Percentiles rank a stretch among this genome's conserved stretches.
phyloP scores from a whole-genome alignment of 2,113 vertebrate genomes.

The Polypterus bichir region DNA sequence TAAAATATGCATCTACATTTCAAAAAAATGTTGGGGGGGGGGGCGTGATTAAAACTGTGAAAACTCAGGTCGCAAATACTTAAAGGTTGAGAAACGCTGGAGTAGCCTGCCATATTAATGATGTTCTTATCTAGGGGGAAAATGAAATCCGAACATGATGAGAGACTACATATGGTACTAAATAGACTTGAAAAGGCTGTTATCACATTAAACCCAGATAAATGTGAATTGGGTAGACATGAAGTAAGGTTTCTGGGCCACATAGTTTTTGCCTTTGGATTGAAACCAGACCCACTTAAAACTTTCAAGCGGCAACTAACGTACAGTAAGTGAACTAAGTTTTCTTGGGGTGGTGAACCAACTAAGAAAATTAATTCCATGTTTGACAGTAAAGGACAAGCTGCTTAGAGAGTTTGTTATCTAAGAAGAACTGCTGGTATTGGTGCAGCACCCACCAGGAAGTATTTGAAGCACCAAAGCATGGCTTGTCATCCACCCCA shows the following conservation, averaged over 20 bases:
- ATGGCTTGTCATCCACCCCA: not conserved
- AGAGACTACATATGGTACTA: conserved; percentile 9
- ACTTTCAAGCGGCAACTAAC: not conserved
- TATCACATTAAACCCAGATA: conserved; percentile 2
- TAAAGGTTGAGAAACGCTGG: too few relatives aligned
- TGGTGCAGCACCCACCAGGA: conserved; percentile 5
- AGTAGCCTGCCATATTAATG: conserved; percentile 19
- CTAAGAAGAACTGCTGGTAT: not conserved
- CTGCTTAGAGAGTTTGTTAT: conserved; percentile 5
- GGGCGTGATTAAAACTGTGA: too few relatives aligned
- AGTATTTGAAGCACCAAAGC: conserved; percentile 1
- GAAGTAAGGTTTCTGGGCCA: not conserved
- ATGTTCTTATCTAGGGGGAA: conserved; percentile 13
- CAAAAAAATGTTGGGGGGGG: too few relatives aligned
- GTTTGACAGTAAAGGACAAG: not conserved
- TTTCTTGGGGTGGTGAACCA: conserved; percentile 4
- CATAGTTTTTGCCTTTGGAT: not conserved
- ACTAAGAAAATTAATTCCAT: conserved; percentile 1
- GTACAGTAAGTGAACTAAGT: conserved; percentile 3
- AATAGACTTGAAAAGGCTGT: conserved; percentile 10
- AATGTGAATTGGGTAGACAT: not conserved
- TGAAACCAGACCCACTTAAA: conserved; percentile 7
- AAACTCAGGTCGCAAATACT: too few relatives aligned
- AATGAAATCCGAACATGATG: conserved; percentile 14
- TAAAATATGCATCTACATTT: too few relatives aligned